Conservation (phyloP, 2,888 invertebrate species). For the Acholoe squamosa region DNA sequence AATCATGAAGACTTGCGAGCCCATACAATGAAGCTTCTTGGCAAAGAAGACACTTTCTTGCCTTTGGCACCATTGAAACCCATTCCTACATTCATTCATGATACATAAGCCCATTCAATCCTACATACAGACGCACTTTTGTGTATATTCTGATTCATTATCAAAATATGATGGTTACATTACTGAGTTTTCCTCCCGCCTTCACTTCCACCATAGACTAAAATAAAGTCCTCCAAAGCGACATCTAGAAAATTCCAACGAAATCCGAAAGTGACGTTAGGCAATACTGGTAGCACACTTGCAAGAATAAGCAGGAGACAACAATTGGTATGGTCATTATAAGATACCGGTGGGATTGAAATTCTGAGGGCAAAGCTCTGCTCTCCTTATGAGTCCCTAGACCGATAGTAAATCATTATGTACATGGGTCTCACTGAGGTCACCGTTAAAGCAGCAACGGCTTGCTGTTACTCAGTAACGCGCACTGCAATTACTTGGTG, state of each 20-base stretch:
- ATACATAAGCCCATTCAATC: neutral
- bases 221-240: neutral
- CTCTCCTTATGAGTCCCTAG: neutral
- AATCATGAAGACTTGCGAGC: neutral
- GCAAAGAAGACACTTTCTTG: conserved; percentile 25
- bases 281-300: conserved; percentile 10
- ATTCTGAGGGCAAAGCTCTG: neutral
- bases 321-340: neutral
- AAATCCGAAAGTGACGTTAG: neutral
- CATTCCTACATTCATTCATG: neutral
- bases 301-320: neutral
- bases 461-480: too few species aligned
- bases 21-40: neutral
- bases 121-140: neutral
- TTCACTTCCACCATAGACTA: neutral
- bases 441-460: too few species aligned
- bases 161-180: neutral
- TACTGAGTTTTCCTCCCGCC: neutral
- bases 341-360: conserved; percentile 23
- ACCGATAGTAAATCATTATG: too few species aligned
- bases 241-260: conserved; percentile 2
- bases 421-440: too few species aligned
- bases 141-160: too few species aligned
- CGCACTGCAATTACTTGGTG: too few species aligned
- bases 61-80: conserved; percentile 10